Evolutionary conservation across 1,140 invertebrate genomes (phyloP), one percentile per base, ranked within the genome.

Genomic region (Hyposmocoma kahamanoa): DNA sequence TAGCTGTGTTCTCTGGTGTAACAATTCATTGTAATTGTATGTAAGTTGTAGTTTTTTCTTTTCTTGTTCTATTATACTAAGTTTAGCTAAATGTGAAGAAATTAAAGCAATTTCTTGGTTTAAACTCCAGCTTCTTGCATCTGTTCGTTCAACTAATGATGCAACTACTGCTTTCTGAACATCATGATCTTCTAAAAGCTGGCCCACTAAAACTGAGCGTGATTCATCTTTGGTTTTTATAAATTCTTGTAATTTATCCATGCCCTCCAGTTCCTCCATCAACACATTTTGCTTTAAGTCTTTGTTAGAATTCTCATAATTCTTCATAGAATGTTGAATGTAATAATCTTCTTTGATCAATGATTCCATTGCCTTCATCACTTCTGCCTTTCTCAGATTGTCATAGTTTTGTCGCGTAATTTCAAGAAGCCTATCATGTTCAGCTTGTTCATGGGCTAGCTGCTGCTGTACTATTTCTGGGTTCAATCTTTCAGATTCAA

Each of bases 21-120:
- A 85, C 55, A 96, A 85, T 46, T 93, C 90, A 78, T 91, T 92
- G 67, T 92, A 84, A 72, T 94, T 91, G 59, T 92, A 90, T 55
- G 90, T 86, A 21, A 92, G 85, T 61, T 92, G 84, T 18, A 92
- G 79, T 64, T 91, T 91, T 58, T 89, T 91, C 54, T 89, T 90
- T 54, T 94, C 90, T 36, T 95, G 83, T 87, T 96, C 95, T 48
- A 95, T 89, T 15, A 88, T 82, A 47, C 94, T 95, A 2, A 96
- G 84, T 45, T 89, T 88, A 30, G 91, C 91, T 47, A 96, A 80
- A 84, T 96, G 92, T 20, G 89, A 88, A 62, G 95, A 91, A 34
- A 96, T 91, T 22, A 95, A 83, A 50, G 89, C 88, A 51, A 96
- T 92, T 89, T 95, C 93, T 66, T 93, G 91, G 50, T 91, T 87